Evolutionary conservation across 2,797 vertebrate species (phyloP).

Genomic region (Gymnothorax reevesii): DNA sequence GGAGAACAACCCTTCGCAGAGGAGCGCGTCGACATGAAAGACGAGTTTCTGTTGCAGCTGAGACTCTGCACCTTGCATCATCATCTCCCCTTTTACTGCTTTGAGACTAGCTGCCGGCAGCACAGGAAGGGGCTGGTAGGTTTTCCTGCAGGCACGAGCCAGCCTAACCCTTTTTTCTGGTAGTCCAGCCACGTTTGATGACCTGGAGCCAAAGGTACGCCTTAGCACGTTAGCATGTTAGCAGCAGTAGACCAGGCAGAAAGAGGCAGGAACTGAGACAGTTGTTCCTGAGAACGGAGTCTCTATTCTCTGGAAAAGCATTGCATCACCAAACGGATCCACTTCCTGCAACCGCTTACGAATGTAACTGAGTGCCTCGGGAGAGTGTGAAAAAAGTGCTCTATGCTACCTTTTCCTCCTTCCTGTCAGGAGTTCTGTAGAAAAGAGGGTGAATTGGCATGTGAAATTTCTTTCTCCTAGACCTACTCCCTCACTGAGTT

Average conservation of each 20-base stretch:
- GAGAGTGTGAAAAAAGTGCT: neutral
- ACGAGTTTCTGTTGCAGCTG: neutral
- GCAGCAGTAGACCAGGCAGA: neutral
- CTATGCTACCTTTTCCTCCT: neutral
- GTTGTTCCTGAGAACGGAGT: constrained; percentile 11
- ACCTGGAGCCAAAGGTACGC: neutral
- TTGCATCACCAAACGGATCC: constrained; percentile 27
- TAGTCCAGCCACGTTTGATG: neutral
- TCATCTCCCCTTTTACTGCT: neutral
- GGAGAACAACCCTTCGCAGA: neutral
- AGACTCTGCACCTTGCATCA: neutral
- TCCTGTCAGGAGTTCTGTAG: neutral
- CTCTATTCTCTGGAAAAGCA: constrained; percentile 21
- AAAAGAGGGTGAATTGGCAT: neutral
- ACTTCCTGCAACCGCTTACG: neutral
- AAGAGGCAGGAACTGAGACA: neutral
- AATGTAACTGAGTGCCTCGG: neutral
- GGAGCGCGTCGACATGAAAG: neutral
- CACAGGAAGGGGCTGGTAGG: neutral
- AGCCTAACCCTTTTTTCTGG: neutral
- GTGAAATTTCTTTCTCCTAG: too few relatives aligned
- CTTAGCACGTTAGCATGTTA: neutral
- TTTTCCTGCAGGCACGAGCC: neutral
- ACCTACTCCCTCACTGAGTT: too few relatives aligned
- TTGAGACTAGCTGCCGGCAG: neutral